Evolutionary conservation across 1,140 invertebrate species (phyloP).

Genomic region (Psilanteris sp.): DNA sequence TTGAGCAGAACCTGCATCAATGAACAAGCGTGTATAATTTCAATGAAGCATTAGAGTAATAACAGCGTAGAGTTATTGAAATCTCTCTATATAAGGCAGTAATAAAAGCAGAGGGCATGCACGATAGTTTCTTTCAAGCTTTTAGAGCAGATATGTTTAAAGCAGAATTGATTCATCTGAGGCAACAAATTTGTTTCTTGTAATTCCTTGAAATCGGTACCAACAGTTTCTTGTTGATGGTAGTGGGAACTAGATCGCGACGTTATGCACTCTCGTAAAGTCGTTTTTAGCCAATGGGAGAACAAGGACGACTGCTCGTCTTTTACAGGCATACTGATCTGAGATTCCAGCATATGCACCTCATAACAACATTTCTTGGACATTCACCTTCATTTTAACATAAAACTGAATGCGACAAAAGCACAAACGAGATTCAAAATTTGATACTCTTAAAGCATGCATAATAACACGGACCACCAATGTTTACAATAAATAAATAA

Average conservation of each 20-base stretch:
- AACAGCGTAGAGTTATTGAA: conserved; percentile 40
- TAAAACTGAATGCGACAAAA: conserved; percentile 21
- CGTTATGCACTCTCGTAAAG: conserved; percentile 55
- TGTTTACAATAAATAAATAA: no score
- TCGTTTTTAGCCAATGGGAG: conserved; percentile 56
- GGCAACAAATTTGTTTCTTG: conserved; percentile 54
- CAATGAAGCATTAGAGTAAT: conserved; percentile 49
- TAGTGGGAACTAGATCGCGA: conserved; percentile 61
- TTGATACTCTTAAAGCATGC: no score
- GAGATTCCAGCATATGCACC: conserved; percentile 53
- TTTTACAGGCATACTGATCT: conserved; percentile 52
- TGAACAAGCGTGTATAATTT: conserved; percentile 32
- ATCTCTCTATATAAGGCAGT: conserved; percentile 34
- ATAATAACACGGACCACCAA: no score
- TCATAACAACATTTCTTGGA: conserved; percentile 59
- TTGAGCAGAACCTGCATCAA: conserved; percentile 13
- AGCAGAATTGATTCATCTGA: conserved; percentile 38
- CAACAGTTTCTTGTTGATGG: conserved; percentile 45
- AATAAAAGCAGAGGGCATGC: conserved; percentile 46
- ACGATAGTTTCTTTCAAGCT: no score
- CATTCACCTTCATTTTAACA: conserved; percentile 57
- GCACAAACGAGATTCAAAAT: conserved; percentile 2
- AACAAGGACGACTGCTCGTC: conserved; percentile 65
- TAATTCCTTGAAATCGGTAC: conserved; percentile 49
- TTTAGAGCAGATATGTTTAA: no score